Evolutionary conservation across 2,113 vertebrate genomes (phyloP).

Genomic region (Prionailurus bengalensis): DNA sequence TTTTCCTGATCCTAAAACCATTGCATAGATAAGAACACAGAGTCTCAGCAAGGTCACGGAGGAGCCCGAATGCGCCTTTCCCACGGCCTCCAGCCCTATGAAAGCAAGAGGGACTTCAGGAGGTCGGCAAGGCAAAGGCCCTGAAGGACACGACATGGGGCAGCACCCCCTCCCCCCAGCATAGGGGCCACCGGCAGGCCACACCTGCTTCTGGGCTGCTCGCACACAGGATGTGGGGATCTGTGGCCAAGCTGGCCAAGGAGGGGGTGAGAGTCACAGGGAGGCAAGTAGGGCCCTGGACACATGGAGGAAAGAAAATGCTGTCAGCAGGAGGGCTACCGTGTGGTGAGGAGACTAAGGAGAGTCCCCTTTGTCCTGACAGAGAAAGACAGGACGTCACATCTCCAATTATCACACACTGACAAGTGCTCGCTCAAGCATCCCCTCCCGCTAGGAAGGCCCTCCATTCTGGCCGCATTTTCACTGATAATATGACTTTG

Average conservation of each 20-base stretch:
- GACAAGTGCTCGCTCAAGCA: background rate
- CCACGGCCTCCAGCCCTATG: rapidly evolving
- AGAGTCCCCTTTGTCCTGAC: background rate
- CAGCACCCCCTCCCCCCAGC: rapidly evolving
- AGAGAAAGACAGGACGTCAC: background rate
- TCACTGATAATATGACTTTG: slow-evolving; percentile 40
- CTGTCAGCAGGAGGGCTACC: background rate
- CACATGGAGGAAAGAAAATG: background rate
- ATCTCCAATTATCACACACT: background rate
- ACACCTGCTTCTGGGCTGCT: background rate
- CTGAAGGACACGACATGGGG: background rate
- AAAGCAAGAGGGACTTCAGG: background rate
- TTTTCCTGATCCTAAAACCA: background rate
- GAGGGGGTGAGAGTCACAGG: background rate
- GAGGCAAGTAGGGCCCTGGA: background rate
- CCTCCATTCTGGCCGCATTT: background rate
- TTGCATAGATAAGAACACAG: background rate
- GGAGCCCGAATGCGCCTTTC: background rate
- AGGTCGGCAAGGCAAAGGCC: background rate
- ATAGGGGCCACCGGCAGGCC: background rate
- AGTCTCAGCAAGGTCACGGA: background rate
- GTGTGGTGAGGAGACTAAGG: background rate
- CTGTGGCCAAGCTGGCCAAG: background rate
- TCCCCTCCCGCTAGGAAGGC: background rate
- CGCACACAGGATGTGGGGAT: background rate